Conservation (phyloP, 2,113 vertebrate species). For the Burhinus oedicnemus region DNA sequence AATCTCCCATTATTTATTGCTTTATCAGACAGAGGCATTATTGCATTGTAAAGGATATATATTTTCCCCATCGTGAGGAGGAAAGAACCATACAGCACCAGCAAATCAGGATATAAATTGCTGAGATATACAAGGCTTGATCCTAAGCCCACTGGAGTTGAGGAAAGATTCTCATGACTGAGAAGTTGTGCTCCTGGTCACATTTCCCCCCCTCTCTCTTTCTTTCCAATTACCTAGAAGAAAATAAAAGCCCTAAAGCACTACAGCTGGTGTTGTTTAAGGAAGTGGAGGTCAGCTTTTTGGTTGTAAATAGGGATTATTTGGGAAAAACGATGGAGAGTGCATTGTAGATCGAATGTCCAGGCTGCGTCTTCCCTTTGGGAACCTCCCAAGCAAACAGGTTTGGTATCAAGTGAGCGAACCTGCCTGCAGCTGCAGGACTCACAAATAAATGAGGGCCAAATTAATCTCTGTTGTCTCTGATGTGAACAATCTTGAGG, state of each 20-base stretch:
- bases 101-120: neutral
- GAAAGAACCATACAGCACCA: neutral
- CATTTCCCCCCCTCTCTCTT: neutral
- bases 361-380: neutral
- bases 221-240: neutral
- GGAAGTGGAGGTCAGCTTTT: neutral
- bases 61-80: neutral
- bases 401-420: neutral
- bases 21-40: neutral
- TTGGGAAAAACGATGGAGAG: neutral
- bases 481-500: neutral
- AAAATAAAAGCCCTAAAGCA: neutral
- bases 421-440: neutral
- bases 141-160: neutral
- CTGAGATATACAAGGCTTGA: neutral
- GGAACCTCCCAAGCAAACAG: neutral
- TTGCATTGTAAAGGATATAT: neutral
- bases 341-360: neutral
- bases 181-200: neutral
- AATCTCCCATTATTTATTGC: constrained; percentile 2
- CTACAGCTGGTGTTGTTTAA: neutral
- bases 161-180: neutral
- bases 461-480: neutral
- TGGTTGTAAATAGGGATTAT: neutral
- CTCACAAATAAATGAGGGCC: neutral